Conservation (phyloP, 2,797 vertebrate species). For the Clamator glandarius region DNA sequence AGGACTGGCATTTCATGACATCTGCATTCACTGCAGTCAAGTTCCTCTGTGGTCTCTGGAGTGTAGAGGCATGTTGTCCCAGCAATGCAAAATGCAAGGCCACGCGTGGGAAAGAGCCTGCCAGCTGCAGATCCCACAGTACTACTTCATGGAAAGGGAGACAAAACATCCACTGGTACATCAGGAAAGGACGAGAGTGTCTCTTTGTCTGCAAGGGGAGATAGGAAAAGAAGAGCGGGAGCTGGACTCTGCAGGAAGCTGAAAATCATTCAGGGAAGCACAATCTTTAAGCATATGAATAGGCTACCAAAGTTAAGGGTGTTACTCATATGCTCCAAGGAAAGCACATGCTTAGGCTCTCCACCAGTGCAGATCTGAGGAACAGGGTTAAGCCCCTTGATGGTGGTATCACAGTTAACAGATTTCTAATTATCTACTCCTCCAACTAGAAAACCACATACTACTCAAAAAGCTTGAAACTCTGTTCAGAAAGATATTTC, state of each 20-base stretch:
- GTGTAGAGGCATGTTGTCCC: background rate
- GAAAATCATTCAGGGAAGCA: constrained; percentile 1
- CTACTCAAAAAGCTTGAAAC: background rate
- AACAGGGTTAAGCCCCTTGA: background rate
- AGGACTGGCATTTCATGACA: background rate
- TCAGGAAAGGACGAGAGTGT: background rate
- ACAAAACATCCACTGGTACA: background rate
- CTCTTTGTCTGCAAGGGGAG: background rate
- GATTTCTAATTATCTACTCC: constrained; percentile 13
- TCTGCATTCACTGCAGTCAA: background rate
- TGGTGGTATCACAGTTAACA: background rate
- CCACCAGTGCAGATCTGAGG: background rate
- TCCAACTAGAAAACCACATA: background rate
- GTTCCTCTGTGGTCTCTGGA: background rate
- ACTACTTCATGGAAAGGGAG: background rate
- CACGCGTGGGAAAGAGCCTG: background rate
- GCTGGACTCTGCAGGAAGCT: background rate
- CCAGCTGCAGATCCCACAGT: accelerated
- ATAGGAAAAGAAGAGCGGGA: background rate
- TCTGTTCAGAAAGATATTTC: background rate
- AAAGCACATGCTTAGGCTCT: background rate
- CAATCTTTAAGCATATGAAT: background rate
- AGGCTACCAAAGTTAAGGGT: background rate
- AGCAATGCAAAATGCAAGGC: background rate
- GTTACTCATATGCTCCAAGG: constrained; percentile 20